A percentile compares a stretch with the other conserved stretches of the same genome.
Evolutionary conservation across 1,140 invertebrate genomes (phyloP).

Genomic region (Drosophila nasuta): DNA sequence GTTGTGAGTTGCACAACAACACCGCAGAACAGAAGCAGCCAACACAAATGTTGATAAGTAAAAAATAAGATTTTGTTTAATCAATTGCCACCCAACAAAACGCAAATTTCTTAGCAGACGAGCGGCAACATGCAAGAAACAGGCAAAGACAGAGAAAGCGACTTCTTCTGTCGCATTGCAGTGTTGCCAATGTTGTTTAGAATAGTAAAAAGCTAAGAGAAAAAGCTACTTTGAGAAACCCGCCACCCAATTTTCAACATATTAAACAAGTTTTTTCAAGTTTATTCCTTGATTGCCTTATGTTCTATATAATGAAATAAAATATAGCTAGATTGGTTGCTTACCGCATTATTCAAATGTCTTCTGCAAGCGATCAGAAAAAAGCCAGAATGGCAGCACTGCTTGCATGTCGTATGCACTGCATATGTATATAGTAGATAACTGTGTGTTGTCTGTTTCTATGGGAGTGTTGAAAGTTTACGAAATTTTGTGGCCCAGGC

Average conservation of each 20-base stretch:
- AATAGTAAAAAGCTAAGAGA: too few species aligned
- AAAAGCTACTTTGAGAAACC: too few species aligned
- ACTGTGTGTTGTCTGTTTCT: not conserved
- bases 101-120: not conserved
- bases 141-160: slow-evolving; percentile 2
- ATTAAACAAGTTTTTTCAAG: too few species aligned
- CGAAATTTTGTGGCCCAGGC: slow-evolving; percentile 8
- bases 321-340: too few species aligned
- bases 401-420: not conserved
- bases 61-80: slow-evolving; percentile 45
- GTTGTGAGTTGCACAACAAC: slow-evolving; percentile 25
- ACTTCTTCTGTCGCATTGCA: slow-evolving; percentile 1
- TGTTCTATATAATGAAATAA: too few species aligned
- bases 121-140: not conserved
- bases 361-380: too few species aligned
- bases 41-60: slow-evolving; percentile 36
- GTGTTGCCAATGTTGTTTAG: too few species aligned
- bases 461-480: slow-evolving; percentile 15
- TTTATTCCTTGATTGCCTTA: too few species aligned
- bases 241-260: too few species aligned
- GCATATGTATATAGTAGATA: not conserved
- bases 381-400: not conserved
- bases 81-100: slow-evolving; percentile 26
- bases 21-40: not conserved
- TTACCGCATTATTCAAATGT: too few species aligned